Conservation (phyloP, 2,888 invertebrate species). For the Drosophila heteroneura region DNA sequence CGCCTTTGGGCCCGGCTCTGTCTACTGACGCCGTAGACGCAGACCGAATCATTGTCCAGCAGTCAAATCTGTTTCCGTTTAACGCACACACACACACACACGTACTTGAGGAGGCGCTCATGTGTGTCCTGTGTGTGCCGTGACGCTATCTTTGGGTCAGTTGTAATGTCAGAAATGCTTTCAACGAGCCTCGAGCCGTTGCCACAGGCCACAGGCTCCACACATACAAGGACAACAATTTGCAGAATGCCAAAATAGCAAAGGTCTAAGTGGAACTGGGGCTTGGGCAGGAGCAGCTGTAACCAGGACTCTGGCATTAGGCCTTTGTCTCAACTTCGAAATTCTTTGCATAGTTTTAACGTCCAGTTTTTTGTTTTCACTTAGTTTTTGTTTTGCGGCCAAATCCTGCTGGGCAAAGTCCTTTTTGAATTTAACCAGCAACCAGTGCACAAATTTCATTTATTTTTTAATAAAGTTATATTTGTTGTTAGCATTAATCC, state of each 20-base stretch:
- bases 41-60: conserved; percentile 63
- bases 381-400: conserved; percentile 55
- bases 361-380: conserved; percentile 22
- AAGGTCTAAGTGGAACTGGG: conserved; percentile 30
- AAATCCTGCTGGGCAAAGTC: conserved; percentile 38
- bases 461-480: conserved; percentile 81
- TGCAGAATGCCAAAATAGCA: conserved; percentile 54
- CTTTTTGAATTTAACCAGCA: conserved; percentile 46
- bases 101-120: conserved; percentile 49
- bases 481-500: conserved; percentile 79
- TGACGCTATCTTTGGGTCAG: conserved; percentile 60
- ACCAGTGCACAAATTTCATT: conserved; percentile 70
- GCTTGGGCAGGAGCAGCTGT: conserved; percentile 16
- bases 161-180: conserved; percentile 60
- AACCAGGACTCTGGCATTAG: conserved; percentile 37
- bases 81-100: conserved; percentile 19
- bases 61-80: conserved; percentile 72
- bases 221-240: conserved; percentile 56
- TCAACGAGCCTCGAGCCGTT: conserved; percentile 45
- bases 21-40: conserved; percentile 15
- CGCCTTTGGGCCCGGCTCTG: conserved; percentile 55
- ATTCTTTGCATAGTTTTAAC: conserved; percentile 74
- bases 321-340: conserved; percentile 58
- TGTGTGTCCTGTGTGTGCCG: conserved; percentile 36
- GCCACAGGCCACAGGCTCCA: conserved; percentile 38